A percentile compares a stretch with the other conserved stretches of the same genome.
Conservation (phyloP, 2,888 invertebrate species). For the Drosophila phalerata region DNA sequence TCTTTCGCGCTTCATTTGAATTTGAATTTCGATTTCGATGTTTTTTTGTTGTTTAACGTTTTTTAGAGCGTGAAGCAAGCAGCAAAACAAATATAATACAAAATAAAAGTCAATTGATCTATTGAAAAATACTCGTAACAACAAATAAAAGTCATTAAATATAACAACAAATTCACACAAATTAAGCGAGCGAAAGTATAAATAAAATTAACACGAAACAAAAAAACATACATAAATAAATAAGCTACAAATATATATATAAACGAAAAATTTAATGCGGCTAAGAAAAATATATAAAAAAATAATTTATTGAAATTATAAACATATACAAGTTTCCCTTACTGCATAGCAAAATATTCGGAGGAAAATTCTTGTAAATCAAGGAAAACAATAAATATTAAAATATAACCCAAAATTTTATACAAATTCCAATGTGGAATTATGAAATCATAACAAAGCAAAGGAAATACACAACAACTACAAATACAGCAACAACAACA, state of each 20-base stretch:
- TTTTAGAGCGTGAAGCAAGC: constrained; percentile 40
- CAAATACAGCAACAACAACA: neutral
- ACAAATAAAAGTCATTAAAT: constrained; percentile 2
- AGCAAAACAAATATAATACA: constrained; percentile 1
- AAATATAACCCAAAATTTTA: constrained; percentile 2
- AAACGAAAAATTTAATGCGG: constrained; percentile 4
- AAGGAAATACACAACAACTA: constrained; percentile 14
- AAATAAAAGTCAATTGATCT: constrained; percentile 17
- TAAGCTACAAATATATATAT: constrained; percentile 4
- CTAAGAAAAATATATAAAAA: constrained; percentile 7
- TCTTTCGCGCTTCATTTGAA: constrained; percentile 20
- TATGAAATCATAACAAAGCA: constrained; percentile 41
- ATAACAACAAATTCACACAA: neutral
- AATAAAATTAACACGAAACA: constrained; percentile 15
- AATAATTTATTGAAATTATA: constrained; percentile 27
- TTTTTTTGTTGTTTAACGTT: constrained; percentile 36
- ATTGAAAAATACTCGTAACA: constrained; percentile 8
- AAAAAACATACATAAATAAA: constrained; percentile 7
- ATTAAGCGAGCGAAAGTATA: constrained; percentile 5
- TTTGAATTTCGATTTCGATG: constrained; percentile 7
- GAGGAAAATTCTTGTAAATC: constrained; percentile 25
- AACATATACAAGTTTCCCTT: constrained; percentile 17
- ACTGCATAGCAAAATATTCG: constrained; percentile 22
- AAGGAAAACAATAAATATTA: constrained; percentile 23
- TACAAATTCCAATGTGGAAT: constrained; percentile 39